Conservation (phyloP, 2,888 invertebrate species). For the Heteromyza rotundicornis region DNA sequence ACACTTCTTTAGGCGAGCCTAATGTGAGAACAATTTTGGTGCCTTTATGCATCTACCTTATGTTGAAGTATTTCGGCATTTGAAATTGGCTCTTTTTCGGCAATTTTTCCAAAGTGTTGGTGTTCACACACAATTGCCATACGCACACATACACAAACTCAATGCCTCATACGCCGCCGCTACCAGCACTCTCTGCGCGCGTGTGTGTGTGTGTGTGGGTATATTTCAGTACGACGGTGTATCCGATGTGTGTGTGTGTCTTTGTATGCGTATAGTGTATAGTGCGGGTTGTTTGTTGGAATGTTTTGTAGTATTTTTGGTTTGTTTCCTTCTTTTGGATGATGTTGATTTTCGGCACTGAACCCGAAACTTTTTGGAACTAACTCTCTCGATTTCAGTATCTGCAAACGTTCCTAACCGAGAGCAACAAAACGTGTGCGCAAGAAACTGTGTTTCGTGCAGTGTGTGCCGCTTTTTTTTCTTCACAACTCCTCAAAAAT, state of each 20-base stretch:
- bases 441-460: constrained; percentile 23
- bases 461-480: constrained; percentile 15
- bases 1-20: too few relatives aligned
- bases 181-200: not conserved
- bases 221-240: too few relatives aligned
- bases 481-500: constrained; percentile 11
- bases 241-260: not conserved
- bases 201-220: constrained; percentile 1
- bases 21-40: too few relatives aligned
- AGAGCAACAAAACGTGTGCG: constrained; percentile 55
- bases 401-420: constrained; percentile 52
- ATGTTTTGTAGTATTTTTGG: constrained; percentile 2
- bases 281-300: constrained; percentile 7
- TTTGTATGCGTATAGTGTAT: not conserved
- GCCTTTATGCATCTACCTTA: not conserved
- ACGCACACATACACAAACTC: not conserved
- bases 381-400: constrained; percentile 1
- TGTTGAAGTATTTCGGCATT: not conserved
- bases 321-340: not conserved
- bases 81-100: not conserved
- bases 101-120: not conserved
- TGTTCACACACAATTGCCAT: not conserved
- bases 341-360: constrained; percentile 4
- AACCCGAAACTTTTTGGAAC: constrained; percentile 5
- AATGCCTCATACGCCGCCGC: not conserved